Evolutionary conservation across 2,888 invertebrate species (phyloP).

Genomic region (Cyclophora punctaria): DNA sequence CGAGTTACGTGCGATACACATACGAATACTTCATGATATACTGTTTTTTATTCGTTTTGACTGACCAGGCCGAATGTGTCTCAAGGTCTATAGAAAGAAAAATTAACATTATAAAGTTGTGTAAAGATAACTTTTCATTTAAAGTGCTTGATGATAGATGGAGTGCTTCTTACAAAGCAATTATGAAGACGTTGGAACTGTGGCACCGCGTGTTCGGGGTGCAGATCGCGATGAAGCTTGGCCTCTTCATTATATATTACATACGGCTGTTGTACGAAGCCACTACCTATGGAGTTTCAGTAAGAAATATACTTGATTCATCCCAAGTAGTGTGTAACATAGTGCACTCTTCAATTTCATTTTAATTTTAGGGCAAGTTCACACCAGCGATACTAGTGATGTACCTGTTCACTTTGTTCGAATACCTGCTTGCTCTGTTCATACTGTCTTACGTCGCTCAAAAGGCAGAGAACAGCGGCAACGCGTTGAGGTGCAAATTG

Average conservation of each 20-base stretch:
- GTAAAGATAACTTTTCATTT: too few species aligned
- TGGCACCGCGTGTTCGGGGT: slow-evolving; percentile 25
- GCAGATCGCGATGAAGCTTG: slow-evolving; percentile 29
- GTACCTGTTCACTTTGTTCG: slow-evolving; percentile 10
- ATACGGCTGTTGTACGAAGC: slow-evolving; percentile 24
- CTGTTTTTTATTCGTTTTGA: too few species aligned
- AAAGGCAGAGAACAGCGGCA: slow-evolving; percentile 22
- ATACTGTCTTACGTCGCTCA: slow-evolving; percentile 29
- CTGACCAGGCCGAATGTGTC: too few species aligned
- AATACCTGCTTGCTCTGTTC: slow-evolving; percentile 22
- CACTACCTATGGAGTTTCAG: slow-evolving; percentile 14
- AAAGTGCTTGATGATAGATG: slow-evolving; percentile 17
- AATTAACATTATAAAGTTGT: not conserved
- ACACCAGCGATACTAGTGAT: not conserved
- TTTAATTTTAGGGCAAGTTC: slow-evolving; percentile 16
- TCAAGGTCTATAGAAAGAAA: too few species aligned
- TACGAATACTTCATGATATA: too few species aligned
- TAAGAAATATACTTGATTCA: slow-evolving; percentile 10
- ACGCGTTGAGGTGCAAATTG: slow-evolving; percentile 21
- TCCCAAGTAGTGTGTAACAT: too few species aligned
- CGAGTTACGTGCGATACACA: too few species aligned
- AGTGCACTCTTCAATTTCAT: not conserved
- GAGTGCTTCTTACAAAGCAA: slow-evolving; percentile 23
- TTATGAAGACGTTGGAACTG: slow-evolving; percentile 20
- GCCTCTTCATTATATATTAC: slow-evolving; percentile 21